Evolutionary conservation across 2,888 invertebrate species (phyloP).

Genomic region (Pseudococcus jackbeardsleyi): DNA sequence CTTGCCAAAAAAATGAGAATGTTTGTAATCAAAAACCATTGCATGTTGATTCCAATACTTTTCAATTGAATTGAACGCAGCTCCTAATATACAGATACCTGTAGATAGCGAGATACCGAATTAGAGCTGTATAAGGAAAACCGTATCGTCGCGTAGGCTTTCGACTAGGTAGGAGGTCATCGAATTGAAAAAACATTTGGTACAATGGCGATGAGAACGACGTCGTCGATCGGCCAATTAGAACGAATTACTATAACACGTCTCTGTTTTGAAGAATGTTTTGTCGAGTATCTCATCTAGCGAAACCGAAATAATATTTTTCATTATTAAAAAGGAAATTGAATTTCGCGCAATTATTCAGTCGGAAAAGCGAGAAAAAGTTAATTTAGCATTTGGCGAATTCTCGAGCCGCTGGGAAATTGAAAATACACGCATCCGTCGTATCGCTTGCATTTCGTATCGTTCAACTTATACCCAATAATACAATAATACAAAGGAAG

Average conservation of each 20-base stretch:
- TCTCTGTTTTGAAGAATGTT: constrained; percentile 52
- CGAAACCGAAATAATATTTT: constrained; percentile 61
- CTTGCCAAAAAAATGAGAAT: too few relatives aligned
- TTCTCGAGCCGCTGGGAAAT: constrained; percentile 63
- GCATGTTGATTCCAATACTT: too few relatives aligned
- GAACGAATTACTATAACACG: constrained; percentile 56
- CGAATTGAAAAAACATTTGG: neutral
- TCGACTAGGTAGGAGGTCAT: too few relatives aligned
- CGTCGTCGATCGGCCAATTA: constrained; percentile 9
- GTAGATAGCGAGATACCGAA: neutral
- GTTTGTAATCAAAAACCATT: too few relatives aligned
- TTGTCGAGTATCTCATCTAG: constrained; percentile 54
- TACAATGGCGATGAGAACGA: neutral
- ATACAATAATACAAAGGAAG: constrained; percentile 65
- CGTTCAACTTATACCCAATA: constrained; percentile 65
- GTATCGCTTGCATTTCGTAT: constrained; percentile 65
- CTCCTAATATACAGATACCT: too few relatives aligned
- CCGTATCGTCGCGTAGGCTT: too few relatives aligned
- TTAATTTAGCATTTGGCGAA: constrained; percentile 65
- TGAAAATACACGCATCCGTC: constrained; percentile 65
- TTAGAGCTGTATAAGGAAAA: too few relatives aligned
- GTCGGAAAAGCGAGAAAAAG: constrained; percentile 65
- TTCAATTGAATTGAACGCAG: too few relatives aligned
- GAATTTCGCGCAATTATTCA: constrained; percentile 64
- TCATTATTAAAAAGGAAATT: constrained; percentile 65